A percentile compares a stretch with the other conserved stretches of the same genome.
phyloP scores from a whole-genome alignment of 2,113 vertebrate genomes.

The Pheucticus melanocephalus region DNA sequence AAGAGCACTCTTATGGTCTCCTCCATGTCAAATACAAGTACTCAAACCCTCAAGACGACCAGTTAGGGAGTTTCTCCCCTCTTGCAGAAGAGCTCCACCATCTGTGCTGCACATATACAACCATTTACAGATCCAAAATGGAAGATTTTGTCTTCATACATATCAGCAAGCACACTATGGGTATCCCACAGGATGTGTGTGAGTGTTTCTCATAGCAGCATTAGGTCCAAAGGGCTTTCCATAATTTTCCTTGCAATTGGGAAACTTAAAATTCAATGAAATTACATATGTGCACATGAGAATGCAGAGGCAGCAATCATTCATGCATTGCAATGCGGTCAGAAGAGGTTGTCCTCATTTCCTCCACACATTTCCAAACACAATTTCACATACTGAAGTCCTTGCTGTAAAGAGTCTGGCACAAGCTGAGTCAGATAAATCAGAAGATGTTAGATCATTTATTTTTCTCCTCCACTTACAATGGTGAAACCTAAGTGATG shows the following conservation, averaged over 20 bases:
- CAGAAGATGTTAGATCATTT: neutral
- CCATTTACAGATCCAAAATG: neutral
- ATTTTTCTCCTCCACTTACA: neutral
- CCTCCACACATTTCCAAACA: neutral
- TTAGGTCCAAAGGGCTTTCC: neutral
- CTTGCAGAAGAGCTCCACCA: neutral
- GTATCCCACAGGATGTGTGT: accelerated
- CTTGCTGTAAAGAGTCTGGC: neutral
- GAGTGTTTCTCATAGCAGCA: neutral
- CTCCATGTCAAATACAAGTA: neutral
- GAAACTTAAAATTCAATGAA: neutral
- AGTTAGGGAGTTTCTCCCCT: neutral
- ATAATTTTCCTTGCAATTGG: neutral
- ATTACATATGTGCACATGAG: neutral
- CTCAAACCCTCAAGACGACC: neutral
- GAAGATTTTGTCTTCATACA: neutral
- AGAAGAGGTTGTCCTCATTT: neutral
- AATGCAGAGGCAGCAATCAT: neutral
- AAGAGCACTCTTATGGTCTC: neutral
- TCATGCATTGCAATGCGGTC: neutral
- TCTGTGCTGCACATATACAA: accelerated
- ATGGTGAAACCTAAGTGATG: neutral
- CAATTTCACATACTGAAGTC: neutral
- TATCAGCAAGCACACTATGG: neutral
- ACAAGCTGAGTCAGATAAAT: neutral